Evolutionary conservation across 2,797 vertebrate genomes (phyloP).

Genomic region (Carduelis carduelis): DNA sequence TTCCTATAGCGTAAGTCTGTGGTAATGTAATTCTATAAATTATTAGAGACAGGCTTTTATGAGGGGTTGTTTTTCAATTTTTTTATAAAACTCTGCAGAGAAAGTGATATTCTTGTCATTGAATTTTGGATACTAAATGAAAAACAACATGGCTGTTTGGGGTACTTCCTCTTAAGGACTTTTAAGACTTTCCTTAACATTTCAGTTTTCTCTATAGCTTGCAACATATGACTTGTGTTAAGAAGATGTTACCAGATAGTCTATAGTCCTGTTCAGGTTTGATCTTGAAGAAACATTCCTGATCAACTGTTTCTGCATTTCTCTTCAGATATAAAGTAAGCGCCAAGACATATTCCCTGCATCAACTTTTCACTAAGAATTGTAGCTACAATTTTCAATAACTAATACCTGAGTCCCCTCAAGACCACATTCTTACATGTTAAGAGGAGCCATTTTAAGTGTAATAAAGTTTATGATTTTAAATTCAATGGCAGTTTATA

Average conservation of each 20-base stretch:
- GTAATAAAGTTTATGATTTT: neutral
- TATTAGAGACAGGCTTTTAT: neutral
- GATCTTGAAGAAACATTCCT: neutral
- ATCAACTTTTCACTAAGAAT: neutral
- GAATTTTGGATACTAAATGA: neutral
- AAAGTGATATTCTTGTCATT: neutral
- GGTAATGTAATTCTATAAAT: neutral
- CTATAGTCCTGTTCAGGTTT: neutral
- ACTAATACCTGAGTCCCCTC: neutral
- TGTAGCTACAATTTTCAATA: neutral
- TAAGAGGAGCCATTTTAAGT: neutral
- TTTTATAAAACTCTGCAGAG: neutral
- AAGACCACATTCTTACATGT: neutral
- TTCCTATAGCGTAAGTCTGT: neutral
- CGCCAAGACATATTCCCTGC: neutral
- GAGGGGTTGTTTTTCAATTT: neutral
- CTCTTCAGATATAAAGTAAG: neutral
- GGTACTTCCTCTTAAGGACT: neutral
- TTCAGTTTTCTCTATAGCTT: neutral
- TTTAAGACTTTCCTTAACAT: neutral
- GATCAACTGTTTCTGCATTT: neutral
- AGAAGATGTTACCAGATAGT: neutral
- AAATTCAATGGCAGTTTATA: neutral
- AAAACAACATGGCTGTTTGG: neutral
- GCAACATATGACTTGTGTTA: neutral